A percentile compares a stretch with the other conserved stretches of the same genome.
phyloP scores from a whole-genome alignment of 1,140 invertebrate species.

The Globodera ellingtonae region DNA sequence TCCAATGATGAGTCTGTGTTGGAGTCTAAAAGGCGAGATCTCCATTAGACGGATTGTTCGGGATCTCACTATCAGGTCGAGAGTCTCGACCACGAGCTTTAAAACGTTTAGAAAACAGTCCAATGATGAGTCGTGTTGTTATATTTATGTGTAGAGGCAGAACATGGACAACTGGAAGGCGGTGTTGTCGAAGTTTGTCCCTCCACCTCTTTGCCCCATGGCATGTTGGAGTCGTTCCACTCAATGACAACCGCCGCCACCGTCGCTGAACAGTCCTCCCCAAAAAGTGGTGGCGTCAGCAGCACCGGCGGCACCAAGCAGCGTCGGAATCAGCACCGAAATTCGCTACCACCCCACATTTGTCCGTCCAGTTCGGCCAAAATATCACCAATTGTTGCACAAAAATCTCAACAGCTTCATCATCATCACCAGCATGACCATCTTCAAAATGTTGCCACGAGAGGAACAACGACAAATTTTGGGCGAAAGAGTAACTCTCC shows the following conservation, averaged over 20 bases:
- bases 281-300: not conserved
- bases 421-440: not conserved
- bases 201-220: not conserved
- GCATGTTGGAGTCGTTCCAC: constrained; percentile 16
- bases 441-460: constrained; percentile 7
- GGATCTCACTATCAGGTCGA: no score
- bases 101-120: not conserved
- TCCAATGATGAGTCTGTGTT: not conserved
- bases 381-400: constrained; percentile 15
- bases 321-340: constrained; percentile 35
- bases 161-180: not conserved
- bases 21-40: no score
- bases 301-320: not conserved
- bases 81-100: no score
- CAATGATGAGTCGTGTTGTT: not conserved
- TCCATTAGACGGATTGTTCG: no score
- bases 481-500: not conserved
- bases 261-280: not conserved
- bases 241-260: not conserved
- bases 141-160: not conserved
- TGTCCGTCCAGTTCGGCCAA: constrained; percentile 26
- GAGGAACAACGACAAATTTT: not conserved
- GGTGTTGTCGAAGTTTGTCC: not conserved
- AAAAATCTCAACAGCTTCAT: not conserved
- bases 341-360: constrained; percentile 42